These are phyloP conservation scores for Nasonovia ribisnigri DNA, from an alignment of 2,888 invertebrate species.

Conservation along the genomic window DNA sequence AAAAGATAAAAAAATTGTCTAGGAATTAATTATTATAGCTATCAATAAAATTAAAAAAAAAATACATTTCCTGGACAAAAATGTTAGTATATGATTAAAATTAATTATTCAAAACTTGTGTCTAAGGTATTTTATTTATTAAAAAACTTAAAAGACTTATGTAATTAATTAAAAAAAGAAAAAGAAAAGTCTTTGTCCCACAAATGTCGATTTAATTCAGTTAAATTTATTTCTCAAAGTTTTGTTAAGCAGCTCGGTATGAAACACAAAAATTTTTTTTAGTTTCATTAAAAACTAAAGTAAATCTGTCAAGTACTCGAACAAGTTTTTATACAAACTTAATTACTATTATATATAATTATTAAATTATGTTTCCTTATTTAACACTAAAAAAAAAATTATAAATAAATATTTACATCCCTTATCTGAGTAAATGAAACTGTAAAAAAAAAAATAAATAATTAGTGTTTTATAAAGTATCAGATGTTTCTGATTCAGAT, in stretches of 20 bases:
- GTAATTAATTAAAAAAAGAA: constrained; percentile 38
- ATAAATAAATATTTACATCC: background rate
- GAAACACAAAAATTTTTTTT: constrained; percentile 4
- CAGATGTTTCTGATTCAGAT: background rate
- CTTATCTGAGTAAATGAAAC: background rate
- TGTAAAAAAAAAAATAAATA: background rate
- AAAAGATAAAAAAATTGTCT: constrained; percentile 20
- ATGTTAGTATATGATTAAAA: background rate
- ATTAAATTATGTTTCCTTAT: background rate
- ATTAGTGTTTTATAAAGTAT: background rate
- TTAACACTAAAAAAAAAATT: background rate
- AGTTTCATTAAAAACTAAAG: background rate
- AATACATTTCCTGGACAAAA: background rate
- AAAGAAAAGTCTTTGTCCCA: background rate
- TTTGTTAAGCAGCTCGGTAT: background rate
- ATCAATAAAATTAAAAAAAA: background rate
- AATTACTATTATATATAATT: background rate
- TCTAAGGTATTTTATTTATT: constrained; percentile 19
- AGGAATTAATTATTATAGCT: constrained; percentile 26
- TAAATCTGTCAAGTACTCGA: background rate
- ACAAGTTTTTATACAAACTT: background rate
- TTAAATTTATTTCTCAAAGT: constrained; percentile 35
- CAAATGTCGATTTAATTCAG: constrained; percentile 24
- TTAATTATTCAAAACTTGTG: constrained; percentile 18
- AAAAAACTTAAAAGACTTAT: background rate